Base-by-base conservation (phyloP, 2,797 vertebrate species). In the Coregonus ussuriensis region DNA sequence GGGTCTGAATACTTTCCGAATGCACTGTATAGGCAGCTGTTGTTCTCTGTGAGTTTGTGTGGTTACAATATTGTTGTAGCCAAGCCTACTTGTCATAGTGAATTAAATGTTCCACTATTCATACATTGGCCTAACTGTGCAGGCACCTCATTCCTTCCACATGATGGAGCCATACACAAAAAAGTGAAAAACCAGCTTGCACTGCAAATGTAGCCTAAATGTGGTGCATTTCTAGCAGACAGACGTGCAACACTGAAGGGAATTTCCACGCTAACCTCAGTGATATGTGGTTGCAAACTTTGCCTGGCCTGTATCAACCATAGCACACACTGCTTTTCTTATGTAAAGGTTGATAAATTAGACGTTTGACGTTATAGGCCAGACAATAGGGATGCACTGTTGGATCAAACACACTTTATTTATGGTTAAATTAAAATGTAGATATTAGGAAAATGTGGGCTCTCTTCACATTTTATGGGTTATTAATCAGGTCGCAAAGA, bases 231-330 rank as follows among this genome's bases (percentile, higher is more conserved):
- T 73, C 70, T n/a, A 75, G 11, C 15, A 31, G 52, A 69, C 6
- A 29, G 59, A n/a, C 35, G 13, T 74, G 68, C 62, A 37, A 54
- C 56, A 70, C 74, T 81, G 71, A 72, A 78, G 77, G 53, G 76
- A 41, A 65, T 74, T 74, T 74, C 56, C 69, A 47, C 72, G 62
- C 35, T 29, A 71, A 25, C 31, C 18, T 37, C 52, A 33, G 15
- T 21, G 6, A 16, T 63, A 53, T 14, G 5, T 31, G 51, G 4
- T 63, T 29, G 59, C 59, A 63, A 35, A 15, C 51, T 53, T 72
- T 66, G 51, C 65, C 41, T 72, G 70, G 70, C 1, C 31, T 18
- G 29, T 37, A 33, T 29, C 21, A 59, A 59, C 18, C 56, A 59
- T 16, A 2, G 18, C 56, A 59, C 18, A 6, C 4, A n/a, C 5